These are phyloP conservation scores for Scaptomyza flava DNA, from an alignment of 2,888 invertebrate genomes.

Conservation along the genomic window DNA sequence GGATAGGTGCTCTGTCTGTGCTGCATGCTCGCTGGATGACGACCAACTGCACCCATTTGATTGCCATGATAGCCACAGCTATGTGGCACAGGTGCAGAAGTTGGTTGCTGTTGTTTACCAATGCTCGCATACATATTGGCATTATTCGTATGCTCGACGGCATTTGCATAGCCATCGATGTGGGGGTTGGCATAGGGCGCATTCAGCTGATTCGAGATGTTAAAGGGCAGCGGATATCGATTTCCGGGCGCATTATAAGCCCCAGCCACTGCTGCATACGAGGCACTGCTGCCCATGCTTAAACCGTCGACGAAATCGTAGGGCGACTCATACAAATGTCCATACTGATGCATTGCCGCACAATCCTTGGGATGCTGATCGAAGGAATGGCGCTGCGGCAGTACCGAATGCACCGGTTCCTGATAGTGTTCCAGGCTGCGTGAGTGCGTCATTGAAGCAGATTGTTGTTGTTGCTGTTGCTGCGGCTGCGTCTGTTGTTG, in stretches of 20 bases:
- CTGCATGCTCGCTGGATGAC: constrained; percentile 46
- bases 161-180: constrained; percentile 50
- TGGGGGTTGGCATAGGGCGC: constrained; percentile 70
- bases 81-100: constrained; percentile 40
- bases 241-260: constrained; percentile 84
- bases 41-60: constrained; percentile 16
- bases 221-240: constrained; percentile 83
- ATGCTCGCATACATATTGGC: constrained; percentile 69
- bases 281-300: constrained; percentile 75
- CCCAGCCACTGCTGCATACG: constrained; percentile 78
- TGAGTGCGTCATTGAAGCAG: constrained; percentile 82
- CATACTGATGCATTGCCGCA: constrained; percentile 39
- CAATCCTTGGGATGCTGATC: constrained; percentile 82
- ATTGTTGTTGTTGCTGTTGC: constrained; percentile 45
- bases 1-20: constrained; percentile 78
- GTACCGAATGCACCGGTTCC: constrained; percentile 66
- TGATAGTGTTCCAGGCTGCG: constrained; percentile 84
- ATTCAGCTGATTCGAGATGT: constrained; percentile 83
- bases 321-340: constrained; percentile 80
- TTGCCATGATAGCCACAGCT: constrained; percentile 70
- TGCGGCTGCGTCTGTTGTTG: constrained; percentile 53
- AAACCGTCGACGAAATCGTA: constrained; percentile 83
- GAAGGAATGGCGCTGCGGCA: constrained; percentile 84
- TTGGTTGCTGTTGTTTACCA: constrained; percentile 41
- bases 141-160: constrained; percentile 55